Conservation (phyloP, 2,113 vertebrate species). For the Calidris pugnax region DNA sequence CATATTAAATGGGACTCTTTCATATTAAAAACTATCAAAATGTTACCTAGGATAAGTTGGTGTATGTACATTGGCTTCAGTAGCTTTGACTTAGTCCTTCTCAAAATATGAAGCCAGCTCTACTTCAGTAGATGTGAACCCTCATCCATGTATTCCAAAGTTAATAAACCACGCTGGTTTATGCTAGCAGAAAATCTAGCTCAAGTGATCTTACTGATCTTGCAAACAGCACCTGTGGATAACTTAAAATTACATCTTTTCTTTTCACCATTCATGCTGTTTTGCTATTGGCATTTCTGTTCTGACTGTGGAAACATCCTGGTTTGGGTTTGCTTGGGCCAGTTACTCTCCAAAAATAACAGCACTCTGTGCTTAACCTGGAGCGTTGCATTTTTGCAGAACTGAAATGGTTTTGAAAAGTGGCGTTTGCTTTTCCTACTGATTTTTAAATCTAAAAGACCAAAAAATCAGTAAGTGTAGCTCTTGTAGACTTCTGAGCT, state of each 20-base stretch:
- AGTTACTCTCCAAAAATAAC: slow-evolving; percentile 19
- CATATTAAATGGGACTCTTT: neutral
- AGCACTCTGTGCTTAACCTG: neutral
- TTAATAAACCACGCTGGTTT: neutral
- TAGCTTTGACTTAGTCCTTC: neutral
- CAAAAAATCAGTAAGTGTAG: neutral
- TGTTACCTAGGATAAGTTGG: neutral
- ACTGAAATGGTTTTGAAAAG: neutral
- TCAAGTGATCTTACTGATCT: neutral
- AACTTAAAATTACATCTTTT: neutral
- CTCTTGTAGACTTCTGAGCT: neutral
- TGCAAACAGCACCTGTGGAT: slow-evolving; percentile 1
- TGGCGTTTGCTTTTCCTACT: neutral
- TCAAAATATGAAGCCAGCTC: neutral
- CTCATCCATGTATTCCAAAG: neutral
- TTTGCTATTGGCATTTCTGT: neutral
- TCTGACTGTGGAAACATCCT: slow-evolving; percentile 29
- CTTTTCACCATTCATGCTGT: neutral
- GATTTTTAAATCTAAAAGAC: neutral
- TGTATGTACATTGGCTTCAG: neutral
- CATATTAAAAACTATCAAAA: neutral
- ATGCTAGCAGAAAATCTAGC: neutral
- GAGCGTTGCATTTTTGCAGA: neutral
- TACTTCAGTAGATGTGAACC: neutral
- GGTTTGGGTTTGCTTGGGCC: neutral